Conservation (phyloP, 2,113 vertebrate species). For the Ramphastos sulfuratus region DNA sequence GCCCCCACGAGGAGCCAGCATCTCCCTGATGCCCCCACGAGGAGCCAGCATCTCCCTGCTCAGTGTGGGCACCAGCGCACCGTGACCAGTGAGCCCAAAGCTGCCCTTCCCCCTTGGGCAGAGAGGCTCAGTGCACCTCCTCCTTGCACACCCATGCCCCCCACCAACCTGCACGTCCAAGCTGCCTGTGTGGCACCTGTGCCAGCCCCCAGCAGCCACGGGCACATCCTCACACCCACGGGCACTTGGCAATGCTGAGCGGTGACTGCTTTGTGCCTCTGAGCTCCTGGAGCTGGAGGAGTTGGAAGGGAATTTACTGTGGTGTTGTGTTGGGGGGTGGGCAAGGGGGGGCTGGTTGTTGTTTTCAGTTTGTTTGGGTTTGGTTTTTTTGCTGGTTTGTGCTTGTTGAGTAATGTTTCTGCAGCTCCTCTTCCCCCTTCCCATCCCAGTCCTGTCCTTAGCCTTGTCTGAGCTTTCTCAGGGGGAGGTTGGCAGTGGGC, state of each 20-base stretch:
- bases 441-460: slow-evolving; percentile 49
- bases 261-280: neutral
- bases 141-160: neutral
- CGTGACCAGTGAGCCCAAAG: rapidly evolving
- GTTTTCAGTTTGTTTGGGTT: slow-evolving; percentile 46
- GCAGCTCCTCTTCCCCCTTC: slow-evolving; percentile 34
- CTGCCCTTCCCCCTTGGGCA: neutral
- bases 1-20: rapidly evolving
- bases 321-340: neutral
- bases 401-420: slow-evolving; percentile 54
- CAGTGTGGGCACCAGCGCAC: too few species aligned
- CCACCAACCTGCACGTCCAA: neutral
- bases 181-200: slow-evolving; percentile 42
- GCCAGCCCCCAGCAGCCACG: neutral
- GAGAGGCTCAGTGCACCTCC: neutral
- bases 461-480: neutral
- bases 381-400: slow-evolving; percentile 31
- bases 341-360: slow-evolving; percentile 27
- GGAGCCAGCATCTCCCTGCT: neutral
- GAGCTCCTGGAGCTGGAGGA: neutral
- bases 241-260: neutral
- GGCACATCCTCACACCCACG: rapidly evolving
- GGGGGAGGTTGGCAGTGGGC: neutral
- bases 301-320: slow-evolving; percentile 32
- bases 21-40: rapidly evolving